phyloP scores from a whole-genome alignment of 30 jellyfish, hydroid and myxozoan species.

The Cassiopea andromeda region DNA sequence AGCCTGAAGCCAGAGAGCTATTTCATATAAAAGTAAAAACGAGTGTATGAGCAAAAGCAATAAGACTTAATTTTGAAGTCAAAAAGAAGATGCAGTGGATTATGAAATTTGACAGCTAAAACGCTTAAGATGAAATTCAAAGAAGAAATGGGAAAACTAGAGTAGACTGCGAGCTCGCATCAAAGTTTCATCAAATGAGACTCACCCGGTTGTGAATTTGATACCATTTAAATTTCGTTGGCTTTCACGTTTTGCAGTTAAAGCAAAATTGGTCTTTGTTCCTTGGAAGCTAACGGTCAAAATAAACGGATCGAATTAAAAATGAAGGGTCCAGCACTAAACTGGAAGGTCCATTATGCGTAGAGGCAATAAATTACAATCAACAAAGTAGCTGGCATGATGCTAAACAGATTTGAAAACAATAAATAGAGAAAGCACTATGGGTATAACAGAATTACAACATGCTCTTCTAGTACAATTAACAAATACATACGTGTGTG shows the following conservation, averaged over 20 bases:
- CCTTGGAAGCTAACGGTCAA: conserved; percentile 34
- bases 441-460: no score
- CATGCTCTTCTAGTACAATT: no score
- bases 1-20: neutral
- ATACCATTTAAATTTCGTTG: conserved; percentile 68
- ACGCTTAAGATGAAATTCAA: no score
- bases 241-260: conserved; percentile 72
- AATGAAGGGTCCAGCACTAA: neutral
- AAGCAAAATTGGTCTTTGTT: conserved; percentile 73
- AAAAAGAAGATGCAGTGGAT: no score
- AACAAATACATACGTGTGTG: conserved; percentile 61
- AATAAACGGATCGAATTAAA: neutral
- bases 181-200: neutral
- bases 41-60: neutral
- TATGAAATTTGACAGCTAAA: no score
- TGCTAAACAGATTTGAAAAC: no score
- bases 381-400: neutral
- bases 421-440: no score
- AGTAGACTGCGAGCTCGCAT: neutral
- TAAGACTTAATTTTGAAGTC: no score
- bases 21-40: neutral
- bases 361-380: neutral
- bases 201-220: conserved; percentile 69
- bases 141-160: neutral
- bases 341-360: no score